These are phyloP conservation scores for Lepus americanus DNA, from an alignment of 2,113 vertebrate genomes.

Conservation along the genomic window DNA sequence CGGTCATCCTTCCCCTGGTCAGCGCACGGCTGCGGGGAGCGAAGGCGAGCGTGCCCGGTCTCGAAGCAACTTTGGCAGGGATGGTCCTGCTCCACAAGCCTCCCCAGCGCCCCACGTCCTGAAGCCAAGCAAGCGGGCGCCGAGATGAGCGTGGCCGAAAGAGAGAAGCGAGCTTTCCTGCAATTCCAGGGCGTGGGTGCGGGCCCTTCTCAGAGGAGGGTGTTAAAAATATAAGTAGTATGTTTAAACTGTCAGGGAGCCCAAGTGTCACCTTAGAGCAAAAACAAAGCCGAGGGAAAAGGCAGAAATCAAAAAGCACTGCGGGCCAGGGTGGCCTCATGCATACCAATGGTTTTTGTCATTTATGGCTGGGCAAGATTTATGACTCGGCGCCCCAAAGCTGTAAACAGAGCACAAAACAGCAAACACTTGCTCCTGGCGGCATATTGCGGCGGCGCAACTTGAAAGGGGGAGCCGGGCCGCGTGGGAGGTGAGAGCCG, in stretches of 20 bases:
- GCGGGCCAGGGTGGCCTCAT: slow-evolving; percentile 91
- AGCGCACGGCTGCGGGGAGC: neutral
- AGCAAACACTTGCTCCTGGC: slow-evolving; percentile 92
- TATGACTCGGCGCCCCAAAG: slow-evolving; percentile 92
- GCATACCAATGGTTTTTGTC: slow-evolving; percentile 94
- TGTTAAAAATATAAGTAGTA: slow-evolving; percentile 88
- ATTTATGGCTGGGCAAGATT: slow-evolving; percentile 95
- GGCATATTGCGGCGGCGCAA: slow-evolving; percentile 89
- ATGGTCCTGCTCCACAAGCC: neutral
- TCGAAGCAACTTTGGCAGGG: slow-evolving; percentile 45
- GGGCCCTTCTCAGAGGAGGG: slow-evolving; percentile 87
- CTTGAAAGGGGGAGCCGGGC: slow-evolving; percentile 89
- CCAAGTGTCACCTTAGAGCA: slow-evolving; percentile 90
- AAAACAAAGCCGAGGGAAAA: slow-evolving; percentile 89
- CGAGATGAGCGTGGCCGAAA: neutral
- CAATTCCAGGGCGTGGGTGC: slow-evolving; percentile 82
- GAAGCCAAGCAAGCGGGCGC: neutral
- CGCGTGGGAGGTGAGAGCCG: slow-evolving; percentile 94
- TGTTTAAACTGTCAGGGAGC: slow-evolving; percentile 87
- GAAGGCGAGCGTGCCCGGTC: neutral
- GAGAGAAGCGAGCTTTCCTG: slow-evolving; percentile 65
- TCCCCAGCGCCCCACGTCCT: neutral
- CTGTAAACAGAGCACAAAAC: slow-evolving; percentile 94
- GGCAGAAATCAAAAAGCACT: slow-evolving; percentile 88
- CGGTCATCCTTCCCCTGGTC: neutral